phyloP scores from a whole-genome alignment of 2,797 vertebrate species.

The Sardinella longiceps region DNA sequence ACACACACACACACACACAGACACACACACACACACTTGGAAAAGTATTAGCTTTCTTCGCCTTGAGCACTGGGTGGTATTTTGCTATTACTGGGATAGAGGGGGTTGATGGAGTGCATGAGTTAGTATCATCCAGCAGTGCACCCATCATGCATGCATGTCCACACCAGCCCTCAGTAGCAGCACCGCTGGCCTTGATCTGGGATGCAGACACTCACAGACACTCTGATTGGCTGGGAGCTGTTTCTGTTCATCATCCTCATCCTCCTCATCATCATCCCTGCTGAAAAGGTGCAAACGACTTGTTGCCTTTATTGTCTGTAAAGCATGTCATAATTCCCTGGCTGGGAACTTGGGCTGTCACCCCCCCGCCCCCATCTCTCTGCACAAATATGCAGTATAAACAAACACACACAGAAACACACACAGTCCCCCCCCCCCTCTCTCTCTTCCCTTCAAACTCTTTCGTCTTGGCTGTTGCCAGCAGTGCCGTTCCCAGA shows the following conservation, averaged over 20 bases:
- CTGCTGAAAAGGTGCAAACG: conserved; percentile 12
- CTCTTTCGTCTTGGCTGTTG: conserved; percentile 16
- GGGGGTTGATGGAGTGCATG: background rate
- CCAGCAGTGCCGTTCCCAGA: background rate
- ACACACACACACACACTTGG: background rate
- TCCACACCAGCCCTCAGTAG: background rate
- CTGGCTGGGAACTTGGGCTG: background rate
- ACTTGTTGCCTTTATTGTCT: conserved; percentile 21
- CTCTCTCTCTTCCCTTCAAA: background rate
- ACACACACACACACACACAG: too few relatives aligned
- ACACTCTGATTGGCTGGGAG: too few relatives aligned
- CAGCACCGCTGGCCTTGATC: background rate
- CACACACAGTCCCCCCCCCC: conserved; percentile 20
- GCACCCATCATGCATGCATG: too few relatives aligned
- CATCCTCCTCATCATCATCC: background rate
- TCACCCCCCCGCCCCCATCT: background rate
- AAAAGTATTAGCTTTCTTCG: background rate
- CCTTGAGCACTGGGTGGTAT: background rate
- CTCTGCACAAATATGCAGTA: background rate
- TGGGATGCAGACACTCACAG: background rate
- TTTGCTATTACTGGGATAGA: background rate
- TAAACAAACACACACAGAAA: background rate
- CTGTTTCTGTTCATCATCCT: background rate
- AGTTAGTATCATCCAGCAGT: background rate
- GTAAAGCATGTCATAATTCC: conserved; percentile 13